A percentile compares a stretch with the other conserved stretches of the same genome.
These are phyloP conservation scores for Erynnis tages DNA, from an alignment of 2,888 invertebrate species.

Conservation along the genomic window DNA sequence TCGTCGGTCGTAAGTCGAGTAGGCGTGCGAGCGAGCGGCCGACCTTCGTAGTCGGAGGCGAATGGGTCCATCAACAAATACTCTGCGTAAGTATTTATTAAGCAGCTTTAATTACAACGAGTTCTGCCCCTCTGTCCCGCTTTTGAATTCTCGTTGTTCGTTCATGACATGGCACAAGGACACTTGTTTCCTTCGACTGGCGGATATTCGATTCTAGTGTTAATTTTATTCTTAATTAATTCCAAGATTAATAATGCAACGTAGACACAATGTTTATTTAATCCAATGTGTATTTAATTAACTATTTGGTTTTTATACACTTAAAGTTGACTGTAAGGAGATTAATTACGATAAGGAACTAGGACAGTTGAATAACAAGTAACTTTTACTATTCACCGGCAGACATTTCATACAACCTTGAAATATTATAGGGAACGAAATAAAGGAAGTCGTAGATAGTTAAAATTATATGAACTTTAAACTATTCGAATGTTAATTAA, in stretches of 20 bases:
- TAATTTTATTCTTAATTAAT: too few relatives aligned
- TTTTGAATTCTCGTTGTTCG: constrained; percentile 22
- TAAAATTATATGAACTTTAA: constrained; percentile 2
- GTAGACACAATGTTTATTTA: constrained; percentile 3
- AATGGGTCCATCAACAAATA: constrained; percentile 64
- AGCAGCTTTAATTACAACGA: constrained; percentile 50
- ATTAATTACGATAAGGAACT: constrained; percentile 16
- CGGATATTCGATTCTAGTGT: constrained; percentile 42
- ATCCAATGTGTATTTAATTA: background rate
- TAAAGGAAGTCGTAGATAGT: background rate
- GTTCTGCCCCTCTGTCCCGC: constrained; percentile 22
- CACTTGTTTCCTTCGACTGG: constrained; percentile 38
- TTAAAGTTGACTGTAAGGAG: background rate
- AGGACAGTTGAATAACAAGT: background rate
- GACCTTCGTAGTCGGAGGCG: constrained; percentile 65
- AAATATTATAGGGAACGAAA: background rate
- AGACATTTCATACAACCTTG: too few relatives aligned
- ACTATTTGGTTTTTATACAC: background rate
- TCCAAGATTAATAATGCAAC: background rate
- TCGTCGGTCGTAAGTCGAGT: constrained; percentile 29
- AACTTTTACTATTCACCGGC: constrained; percentile 4
- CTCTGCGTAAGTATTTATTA: constrained; percentile 50
- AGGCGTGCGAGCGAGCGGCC: constrained; percentile 50
- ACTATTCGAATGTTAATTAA: too few relatives aligned
- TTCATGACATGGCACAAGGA: constrained; percentile 30